Base-by-base conservation (phyloP, 2,888 invertebrate species). In the Spodoptera picta region DNA sequence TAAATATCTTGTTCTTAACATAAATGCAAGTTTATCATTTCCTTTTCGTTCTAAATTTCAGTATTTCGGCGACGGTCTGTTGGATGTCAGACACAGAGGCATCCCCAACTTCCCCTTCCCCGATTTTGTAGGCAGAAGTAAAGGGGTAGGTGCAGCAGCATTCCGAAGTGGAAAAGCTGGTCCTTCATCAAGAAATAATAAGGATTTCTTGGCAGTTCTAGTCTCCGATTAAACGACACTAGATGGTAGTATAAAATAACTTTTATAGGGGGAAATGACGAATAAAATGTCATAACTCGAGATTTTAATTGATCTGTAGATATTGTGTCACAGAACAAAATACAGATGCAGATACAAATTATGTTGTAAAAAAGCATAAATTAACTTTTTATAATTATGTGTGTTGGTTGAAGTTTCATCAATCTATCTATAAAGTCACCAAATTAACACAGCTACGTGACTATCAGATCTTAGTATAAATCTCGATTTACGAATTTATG, bases 61-160 rank as follows among this genome's bases (percentile, higher is more conserved):
- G 83, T 85, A 10, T 57, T 93, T 90, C 67, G 91, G 92, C 44
- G 92, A 93, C 1, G 91, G 89, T 19, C 80, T 91, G 0, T 80
- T 93, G 12, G 92, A 94, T 79, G 65, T 89, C 64, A 87, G 93
- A 51, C 92, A 93, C 57, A 88, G 93, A 4, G 93, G 93, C 10
- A 78, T 87, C 23, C 92, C 92, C 0, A 87, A 87, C 80, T 93
- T 93, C 76, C 90, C 92, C 2, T 90, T 93, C 70, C 91, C 91
- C 2, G 79, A 82, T 12, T 81, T 92, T 45, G 61, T 79, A 6
- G 87, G 90, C 6, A 85, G 89, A 64, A 80, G 87, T 62, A 92
- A 90, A 65, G 89, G 90, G 3, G 78, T 89, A 6, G 85, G 90
- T 3, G 90, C 90, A 1, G 86, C 90, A 2, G 86, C 90, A 11